phyloP scores from a whole-genome alignment of 2,113 vertebrate genomes.

The Ceyx cyanopectus region DNA sequence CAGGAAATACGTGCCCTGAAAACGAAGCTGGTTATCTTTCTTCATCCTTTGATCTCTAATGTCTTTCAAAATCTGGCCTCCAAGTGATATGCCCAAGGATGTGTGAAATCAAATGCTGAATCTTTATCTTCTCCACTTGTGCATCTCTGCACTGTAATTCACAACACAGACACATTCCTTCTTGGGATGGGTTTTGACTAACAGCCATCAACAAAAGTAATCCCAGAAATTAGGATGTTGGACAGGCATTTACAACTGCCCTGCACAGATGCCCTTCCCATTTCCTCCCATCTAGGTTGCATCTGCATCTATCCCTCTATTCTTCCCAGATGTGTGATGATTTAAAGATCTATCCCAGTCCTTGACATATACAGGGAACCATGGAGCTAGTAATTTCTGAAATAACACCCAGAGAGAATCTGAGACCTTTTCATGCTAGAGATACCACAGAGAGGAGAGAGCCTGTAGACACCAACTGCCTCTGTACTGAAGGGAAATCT shows the following conservation, averaged over 20 bases:
- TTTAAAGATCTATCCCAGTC: background rate
- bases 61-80: slow-evolving; percentile 12
- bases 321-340: background rate
- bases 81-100: slow-evolving; percentile 15
- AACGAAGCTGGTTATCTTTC: background rate
- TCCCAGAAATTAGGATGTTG: background rate
- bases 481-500: slow-evolving; percentile 55
- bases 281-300: background rate
- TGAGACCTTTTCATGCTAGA: slow-evolving; percentile 33
- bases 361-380: background rate
- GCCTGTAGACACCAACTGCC: background rate
- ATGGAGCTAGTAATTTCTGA: background rate
- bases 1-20: background rate
- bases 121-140: background rate
- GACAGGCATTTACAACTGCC: background rate
- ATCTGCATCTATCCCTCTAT: background rate
- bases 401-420: background rate
- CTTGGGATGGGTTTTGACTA: background rate
- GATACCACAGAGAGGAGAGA: background rate
- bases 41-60: slow-evolving; percentile 35
- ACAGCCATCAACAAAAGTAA: background rate
- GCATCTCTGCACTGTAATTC: background rate
- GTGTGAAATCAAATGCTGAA: background rate
- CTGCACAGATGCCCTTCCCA: accelerated
- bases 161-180: background rate